These are phyloP conservation scores for Haplotaxodon microlepis DNA, from an alignment of 2,113 vertebrate genomes.

Conservation along the genomic window DNA sequence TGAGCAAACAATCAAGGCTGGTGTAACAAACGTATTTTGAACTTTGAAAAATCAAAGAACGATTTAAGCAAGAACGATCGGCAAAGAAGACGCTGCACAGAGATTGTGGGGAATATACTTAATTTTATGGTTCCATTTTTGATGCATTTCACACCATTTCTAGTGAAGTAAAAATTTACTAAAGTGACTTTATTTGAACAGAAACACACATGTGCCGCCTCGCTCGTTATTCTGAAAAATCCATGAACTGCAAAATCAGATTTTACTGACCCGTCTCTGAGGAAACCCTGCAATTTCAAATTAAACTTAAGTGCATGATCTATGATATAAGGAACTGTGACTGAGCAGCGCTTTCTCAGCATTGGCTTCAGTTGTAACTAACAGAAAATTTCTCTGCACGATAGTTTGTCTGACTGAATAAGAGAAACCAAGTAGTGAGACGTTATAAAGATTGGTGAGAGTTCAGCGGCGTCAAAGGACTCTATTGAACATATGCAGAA, in stretches of 20 bases:
- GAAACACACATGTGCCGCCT: accelerated
- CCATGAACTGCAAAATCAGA: not conserved
- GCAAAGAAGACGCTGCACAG: not conserved
- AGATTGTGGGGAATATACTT: accelerated
- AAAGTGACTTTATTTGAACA: not conserved
- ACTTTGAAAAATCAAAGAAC: not conserved
- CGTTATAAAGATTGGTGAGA: not conserved
- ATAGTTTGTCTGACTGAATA: not conserved
- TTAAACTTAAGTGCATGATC: not conserved
- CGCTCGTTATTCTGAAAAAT: not conserved
- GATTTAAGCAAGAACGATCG: accelerated
- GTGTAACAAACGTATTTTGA: not conserved
- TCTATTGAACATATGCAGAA: not conserved
- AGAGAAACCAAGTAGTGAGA: not conserved
- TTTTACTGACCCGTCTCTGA: not conserved
- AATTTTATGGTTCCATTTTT: not conserved
- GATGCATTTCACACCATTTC: not conserved
- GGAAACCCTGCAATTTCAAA: not conserved
- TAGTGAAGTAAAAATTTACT: not conserved
- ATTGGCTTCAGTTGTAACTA: not conserved
- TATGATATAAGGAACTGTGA: not conserved
- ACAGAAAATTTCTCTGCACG: not conserved
- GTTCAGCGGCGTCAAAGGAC: not conserved
- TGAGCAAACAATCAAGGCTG: not conserved
- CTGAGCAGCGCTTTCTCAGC: not conserved